Evolutionary conservation across 2,797 vertebrate genomes (phyloP).

Genomic region (Pipistrellus pipistrellus): DNA sequence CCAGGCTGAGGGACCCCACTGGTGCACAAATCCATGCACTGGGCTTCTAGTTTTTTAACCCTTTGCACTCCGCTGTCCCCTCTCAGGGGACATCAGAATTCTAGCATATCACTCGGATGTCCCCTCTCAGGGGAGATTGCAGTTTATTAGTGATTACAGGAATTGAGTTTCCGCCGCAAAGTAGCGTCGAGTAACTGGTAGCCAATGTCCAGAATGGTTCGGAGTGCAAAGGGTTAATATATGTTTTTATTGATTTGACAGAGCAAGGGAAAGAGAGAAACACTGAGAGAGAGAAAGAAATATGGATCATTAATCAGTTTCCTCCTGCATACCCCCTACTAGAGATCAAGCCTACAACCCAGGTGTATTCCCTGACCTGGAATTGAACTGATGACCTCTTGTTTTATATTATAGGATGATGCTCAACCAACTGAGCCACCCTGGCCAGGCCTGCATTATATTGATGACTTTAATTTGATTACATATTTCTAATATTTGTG

Average conservation of each 20-base stretch:
- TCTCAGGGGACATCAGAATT: too few species aligned
- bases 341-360: neutral
- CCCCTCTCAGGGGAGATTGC: too few species aligned
- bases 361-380: neutral
- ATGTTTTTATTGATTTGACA: neutral
- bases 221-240: too few species aligned
- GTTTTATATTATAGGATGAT: neutral
- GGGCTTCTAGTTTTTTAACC: neutral
- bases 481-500: slow-evolving; percentile 17
- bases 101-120: too few species aligned
- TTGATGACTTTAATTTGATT: neutral
- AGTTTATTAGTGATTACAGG: too few species aligned
- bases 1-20: too few species aligned
- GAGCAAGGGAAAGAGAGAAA: neutral
- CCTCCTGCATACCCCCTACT: neutral
- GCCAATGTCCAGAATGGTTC: too few species aligned
- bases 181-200: too few species aligned
- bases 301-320: neutral
- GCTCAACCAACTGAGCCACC: neutral
- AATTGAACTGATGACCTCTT: neutral
- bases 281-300: neutral
- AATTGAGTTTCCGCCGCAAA: too few species aligned
- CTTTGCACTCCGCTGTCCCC: too few species aligned
- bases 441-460: neutral
- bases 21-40: too few species aligned